phyloP scores from a whole-genome alignment of 2,113 vertebrate genomes.

The Chamaetylas fuelleborni region DNA sequence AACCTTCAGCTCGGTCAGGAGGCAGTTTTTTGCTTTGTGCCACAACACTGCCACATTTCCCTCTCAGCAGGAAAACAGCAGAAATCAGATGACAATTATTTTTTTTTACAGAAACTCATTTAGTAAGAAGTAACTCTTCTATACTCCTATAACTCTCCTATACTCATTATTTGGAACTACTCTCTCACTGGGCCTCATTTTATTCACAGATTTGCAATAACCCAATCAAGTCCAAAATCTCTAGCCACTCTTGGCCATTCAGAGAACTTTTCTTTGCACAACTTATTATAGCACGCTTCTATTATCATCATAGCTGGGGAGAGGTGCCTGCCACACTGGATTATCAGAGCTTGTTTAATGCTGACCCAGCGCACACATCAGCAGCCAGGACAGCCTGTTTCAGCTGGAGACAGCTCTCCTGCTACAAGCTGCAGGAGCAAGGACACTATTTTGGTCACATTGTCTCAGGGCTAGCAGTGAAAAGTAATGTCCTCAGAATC shows the following conservation, averaged over 20 bases:
- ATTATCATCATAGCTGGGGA: neutral
- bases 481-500: neutral
- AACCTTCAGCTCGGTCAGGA: neutral
- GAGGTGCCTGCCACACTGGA: neutral
- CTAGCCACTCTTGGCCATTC: neutral
- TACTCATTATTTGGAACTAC: neutral
- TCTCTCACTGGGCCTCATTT: neutral
- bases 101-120: neutral
- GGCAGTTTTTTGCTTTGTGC: neutral
- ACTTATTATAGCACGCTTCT: neutral
- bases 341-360: neutral
- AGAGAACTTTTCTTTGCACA: neutral
- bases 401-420: neutral
- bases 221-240: neutral
- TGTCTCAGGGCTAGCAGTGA: neutral
- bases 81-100: slow-evolving; percentile 11
- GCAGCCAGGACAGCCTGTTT: neutral
- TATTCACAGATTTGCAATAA: neutral
- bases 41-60: neutral
- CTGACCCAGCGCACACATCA: rapidly evolving
- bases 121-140: neutral
- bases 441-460: neutral
- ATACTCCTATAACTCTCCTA: neutral
- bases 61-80: neutral
- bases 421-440: neutral